These are phyloP conservation scores for Drosophila siamana DNA, from an alignment of 2,888 invertebrate species.

Conservation along the genomic window DNA sequence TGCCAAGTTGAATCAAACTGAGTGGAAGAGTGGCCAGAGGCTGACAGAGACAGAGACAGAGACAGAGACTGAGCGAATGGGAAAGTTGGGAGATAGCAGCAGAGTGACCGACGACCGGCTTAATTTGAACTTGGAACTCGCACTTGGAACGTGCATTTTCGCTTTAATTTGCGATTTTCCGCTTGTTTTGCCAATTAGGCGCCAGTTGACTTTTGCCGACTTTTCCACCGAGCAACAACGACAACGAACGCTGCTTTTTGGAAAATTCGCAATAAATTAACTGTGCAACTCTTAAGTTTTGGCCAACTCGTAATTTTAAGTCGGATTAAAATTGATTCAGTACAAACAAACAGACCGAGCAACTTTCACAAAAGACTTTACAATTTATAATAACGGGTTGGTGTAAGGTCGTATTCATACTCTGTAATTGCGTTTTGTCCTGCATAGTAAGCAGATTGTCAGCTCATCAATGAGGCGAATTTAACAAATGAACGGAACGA, in stretches of 20 bases:
- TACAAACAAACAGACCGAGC: slow-evolving; percentile 14
- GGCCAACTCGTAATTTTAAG: slow-evolving; percentile 25
- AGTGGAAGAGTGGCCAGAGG: neutral
- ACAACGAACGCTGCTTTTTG: slow-evolving; percentile 30
- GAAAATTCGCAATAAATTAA: slow-evolving; percentile 61
- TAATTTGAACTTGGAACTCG: slow-evolving; percentile 16
- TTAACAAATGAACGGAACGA: neutral
- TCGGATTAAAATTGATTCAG: slow-evolving; percentile 30
- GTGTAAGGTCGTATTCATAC: neutral
- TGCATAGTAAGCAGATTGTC: neutral
- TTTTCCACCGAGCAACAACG: slow-evolving; percentile 29
- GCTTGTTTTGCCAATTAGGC: slow-evolving; percentile 80
- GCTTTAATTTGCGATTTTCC: slow-evolving; percentile 77
- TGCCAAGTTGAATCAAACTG: slow-evolving; percentile 9
- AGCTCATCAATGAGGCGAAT: neutral
- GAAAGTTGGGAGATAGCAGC: neutral
- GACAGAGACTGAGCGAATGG: neutral
- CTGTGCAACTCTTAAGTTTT: slow-evolving; percentile 32
- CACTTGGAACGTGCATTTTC: slow-evolving; percentile 55
- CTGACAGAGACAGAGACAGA: too few species aligned
- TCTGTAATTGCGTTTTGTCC: neutral
- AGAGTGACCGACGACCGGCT: slow-evolving; percentile 9
- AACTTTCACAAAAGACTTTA: slow-evolving; percentile 43
- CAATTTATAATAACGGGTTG: slow-evolving; percentile 33
- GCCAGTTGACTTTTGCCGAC: slow-evolving; percentile 71